Percentiles rank a stretch among this genome's conserved stretches.
phyloP scores from a whole-genome alignment of 1,140 invertebrate species.

The Thaumatotibia leucotreta region DNA sequence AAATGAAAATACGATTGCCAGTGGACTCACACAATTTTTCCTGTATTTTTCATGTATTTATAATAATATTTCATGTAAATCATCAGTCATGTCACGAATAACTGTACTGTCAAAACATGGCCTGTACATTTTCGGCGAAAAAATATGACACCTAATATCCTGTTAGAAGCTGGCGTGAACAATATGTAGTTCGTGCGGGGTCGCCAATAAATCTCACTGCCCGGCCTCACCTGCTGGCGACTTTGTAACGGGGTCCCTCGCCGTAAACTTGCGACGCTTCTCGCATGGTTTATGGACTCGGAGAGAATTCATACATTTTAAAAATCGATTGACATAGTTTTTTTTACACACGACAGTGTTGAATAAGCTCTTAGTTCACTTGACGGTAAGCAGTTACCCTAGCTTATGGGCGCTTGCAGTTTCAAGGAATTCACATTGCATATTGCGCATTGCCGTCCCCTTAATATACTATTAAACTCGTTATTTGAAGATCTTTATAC shows the following conservation, averaged over 20 bases:
- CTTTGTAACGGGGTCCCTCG: slow-evolving; percentile 1
- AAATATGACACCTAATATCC: slow-evolving; percentile 24
- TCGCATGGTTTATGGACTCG: background rate
- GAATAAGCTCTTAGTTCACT: no score
- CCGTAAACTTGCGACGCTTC: background rate
- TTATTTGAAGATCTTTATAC: no score
- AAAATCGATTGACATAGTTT: background rate
- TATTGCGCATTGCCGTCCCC: no score
- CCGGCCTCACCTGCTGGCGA: slow-evolving; percentile 14
- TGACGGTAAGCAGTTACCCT: no score
- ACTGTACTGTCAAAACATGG: background rate
- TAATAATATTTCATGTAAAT: no score
- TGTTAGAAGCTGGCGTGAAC: background rate
- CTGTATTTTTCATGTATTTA: no score
- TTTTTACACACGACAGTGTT: no score
- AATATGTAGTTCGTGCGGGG: slow-evolving; percentile 6
- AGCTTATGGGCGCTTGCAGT: no score
- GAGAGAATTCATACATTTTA: background rate
- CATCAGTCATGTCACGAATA: background rate
- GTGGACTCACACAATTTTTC: no score
- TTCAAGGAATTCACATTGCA: no score
- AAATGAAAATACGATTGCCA: no score
- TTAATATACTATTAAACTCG: no score
- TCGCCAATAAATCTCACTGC: slow-evolving; percentile 22
- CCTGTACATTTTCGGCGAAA: slow-evolving; percentile 9